Base-by-base conservation (phyloP, 2,888 invertebrate genomes). In the Hylaea fasciaria region DNA sequence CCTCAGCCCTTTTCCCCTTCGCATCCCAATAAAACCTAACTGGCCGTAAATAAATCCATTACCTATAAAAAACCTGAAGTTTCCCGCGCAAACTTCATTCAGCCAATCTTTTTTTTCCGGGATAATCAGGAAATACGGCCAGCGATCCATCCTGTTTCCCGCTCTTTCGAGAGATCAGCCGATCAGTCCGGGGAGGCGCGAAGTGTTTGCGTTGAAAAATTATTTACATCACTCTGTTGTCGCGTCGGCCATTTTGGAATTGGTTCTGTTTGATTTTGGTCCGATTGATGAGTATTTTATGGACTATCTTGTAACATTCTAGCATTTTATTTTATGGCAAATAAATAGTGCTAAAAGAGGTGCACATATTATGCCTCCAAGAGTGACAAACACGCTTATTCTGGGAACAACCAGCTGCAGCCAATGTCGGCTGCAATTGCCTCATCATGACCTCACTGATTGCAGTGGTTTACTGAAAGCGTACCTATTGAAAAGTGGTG, bases 111-210 rank as follows among this genome's bases (percentile, higher is more conserved):
- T 64, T 53, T 57, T 60, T 64, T 49, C 47, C 48, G 56, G 57
- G 66, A 65, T 75, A 76, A 78, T 77, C 71, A 74, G 74, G 76
- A 80, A 76, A 78, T 76, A 79, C 77, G 62, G 74, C 66, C 64
- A 59, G 72, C 76, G 67, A 78, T 79, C 71, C 72, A 76, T 80
- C 73, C 71, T 59, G 65, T 74, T 77, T 56, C 52, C 57, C 65
- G 65, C 51, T 45, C 45, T 56, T 48, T 55, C 16, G 29, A 40
- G 37, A 44, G 47, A 47, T 52, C 46, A n/a, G 16, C 48, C 47
- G 39, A 41, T 22, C 22, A 5, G 22, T 5, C 22, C 22, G 22
- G 22, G n/a, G n/a, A n/a, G n/a, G 28, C 29, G 66, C 7, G 35
- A 8, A 37, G 32, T 67, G 66, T 64, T 66, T 66, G 57, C 37